phyloP scores from a whole-genome alignment of 1,140 invertebrate species.

The Drosophila pachea region DNA sequence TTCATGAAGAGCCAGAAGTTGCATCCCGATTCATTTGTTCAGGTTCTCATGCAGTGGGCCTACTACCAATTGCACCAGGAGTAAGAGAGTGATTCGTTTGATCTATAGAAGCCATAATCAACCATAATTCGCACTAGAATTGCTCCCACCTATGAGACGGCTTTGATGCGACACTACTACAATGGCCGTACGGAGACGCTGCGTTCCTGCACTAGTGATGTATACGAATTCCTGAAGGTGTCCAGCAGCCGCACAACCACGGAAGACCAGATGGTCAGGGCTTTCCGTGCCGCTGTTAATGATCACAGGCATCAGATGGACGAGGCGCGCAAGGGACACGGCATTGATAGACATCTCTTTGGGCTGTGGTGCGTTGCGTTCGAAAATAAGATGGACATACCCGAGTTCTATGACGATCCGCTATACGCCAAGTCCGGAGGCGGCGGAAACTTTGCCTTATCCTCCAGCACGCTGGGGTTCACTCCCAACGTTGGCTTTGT shows the following conservation, averaged over 20 bases:
- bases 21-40: constrained; percentile 84
- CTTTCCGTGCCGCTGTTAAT: constrained; percentile 76
- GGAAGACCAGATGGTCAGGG: constrained; percentile 45
- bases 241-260: constrained; percentile 69
- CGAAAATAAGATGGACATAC: constrained; percentile 80
- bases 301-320: constrained; percentile 78
- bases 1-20: constrained; percentile 79
- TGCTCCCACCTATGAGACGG: constrained; percentile 81
- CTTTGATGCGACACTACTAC: constrained; percentile 80
- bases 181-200: constrained; percentile 81
- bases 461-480: constrained; percentile 83
- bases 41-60: constrained; percentile 83
- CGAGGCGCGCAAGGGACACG: constrained; percentile 81
- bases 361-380: constrained; percentile 84
- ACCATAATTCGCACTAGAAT: constrained; percentile 58
- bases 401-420: constrained; percentile 81
- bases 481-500: constrained; percentile 81
- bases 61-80: constrained; percentile 81
- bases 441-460: constrained; percentile 83
- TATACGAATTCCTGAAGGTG: constrained; percentile 77
- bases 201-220: constrained; percentile 79
- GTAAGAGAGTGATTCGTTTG: constrained; percentile 47
- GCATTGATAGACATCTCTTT: constrained; percentile 86
- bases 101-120: neutral
- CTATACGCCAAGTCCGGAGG: constrained; percentile 82